Percentiles rank a stretch among this genome's conserved stretches.
phyloP scores from a whole-genome alignment of 2,888 invertebrate genomes.

The Lamellibrachia columna region DNA sequence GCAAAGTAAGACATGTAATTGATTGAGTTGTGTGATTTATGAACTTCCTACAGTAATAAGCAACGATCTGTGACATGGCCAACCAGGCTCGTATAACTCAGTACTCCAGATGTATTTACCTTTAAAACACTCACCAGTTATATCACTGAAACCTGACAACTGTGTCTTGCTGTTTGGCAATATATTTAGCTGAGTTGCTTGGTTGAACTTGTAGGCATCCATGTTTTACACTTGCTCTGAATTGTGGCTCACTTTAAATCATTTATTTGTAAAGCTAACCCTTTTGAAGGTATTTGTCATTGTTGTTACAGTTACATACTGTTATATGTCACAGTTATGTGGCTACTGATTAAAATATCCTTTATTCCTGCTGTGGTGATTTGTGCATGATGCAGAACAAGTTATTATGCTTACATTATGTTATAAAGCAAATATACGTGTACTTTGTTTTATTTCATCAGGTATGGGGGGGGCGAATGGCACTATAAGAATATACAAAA shows the following conservation, averaged over 20 bases:
- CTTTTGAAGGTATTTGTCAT: neutral
- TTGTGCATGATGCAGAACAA: neutral
- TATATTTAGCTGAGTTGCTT: neutral
- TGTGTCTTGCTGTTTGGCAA: neutral
- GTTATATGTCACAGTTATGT: neutral
- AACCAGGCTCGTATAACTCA: too few relatives aligned
- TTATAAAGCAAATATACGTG: neutral
- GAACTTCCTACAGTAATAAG: too few relatives aligned
- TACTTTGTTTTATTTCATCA: neutral
- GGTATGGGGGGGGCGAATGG: neutral
- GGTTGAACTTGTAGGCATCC: neutral
- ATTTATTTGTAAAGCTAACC: neutral
- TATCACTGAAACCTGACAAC: neutral
- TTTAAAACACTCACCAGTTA: neutral
- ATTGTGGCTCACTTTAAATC: neutral
- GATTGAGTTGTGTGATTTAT: too few relatives aligned
- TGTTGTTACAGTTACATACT: neutral
- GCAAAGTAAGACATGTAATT: too few relatives aligned
- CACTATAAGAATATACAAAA: neutral
- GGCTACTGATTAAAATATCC: neutral
- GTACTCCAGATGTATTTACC: too few relatives aligned
- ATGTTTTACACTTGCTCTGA: neutral
- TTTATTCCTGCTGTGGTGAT: neutral
- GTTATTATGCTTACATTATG: neutral
- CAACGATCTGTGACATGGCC: too few relatives aligned